Conservation (phyloP, 2,888 invertebrate genomes). For the Xylocampa areola region DNA sequence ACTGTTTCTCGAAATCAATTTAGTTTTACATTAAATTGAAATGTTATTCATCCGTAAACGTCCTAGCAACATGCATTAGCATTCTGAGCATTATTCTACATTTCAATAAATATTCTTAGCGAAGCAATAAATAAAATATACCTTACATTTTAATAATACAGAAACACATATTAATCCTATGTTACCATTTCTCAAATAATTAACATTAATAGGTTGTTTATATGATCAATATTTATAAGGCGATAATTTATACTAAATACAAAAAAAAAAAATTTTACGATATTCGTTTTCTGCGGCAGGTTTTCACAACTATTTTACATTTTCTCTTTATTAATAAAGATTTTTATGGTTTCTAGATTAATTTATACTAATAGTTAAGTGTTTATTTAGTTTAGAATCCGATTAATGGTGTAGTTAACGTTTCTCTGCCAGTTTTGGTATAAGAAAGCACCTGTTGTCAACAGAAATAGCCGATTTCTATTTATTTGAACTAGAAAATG, state of each 20-base stretch:
- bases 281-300: conserved; percentile 32
- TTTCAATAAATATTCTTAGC: background rate
- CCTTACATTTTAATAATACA: background rate
- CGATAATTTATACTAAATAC: conserved; percentile 22
- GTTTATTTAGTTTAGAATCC: background rate
- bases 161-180: background rate
- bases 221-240: conserved; percentile 23
- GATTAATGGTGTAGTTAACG: background rate
- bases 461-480: background rate
- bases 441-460: background rate
- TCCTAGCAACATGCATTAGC: background rate
- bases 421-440: background rate
- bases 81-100: background rate
- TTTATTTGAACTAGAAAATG: too few species aligned
- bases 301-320: conserved; percentile 32
- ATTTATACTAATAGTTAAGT: background rate
- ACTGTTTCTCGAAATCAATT: background rate
- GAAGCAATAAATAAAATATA: conserved; percentile 14
- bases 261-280: conserved; percentile 27
- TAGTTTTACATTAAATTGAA: conserved; percentile 11
- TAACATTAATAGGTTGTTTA: conserved; percentile 14
- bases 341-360: conserved; percentile 3
- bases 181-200: conserved; percentile 10
- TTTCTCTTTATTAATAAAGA: conserved; percentile 1
- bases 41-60: background rate